Conservation (phyloP, 2,888 invertebrate species). For the Chalcosyrphus nemorum region DNA sequence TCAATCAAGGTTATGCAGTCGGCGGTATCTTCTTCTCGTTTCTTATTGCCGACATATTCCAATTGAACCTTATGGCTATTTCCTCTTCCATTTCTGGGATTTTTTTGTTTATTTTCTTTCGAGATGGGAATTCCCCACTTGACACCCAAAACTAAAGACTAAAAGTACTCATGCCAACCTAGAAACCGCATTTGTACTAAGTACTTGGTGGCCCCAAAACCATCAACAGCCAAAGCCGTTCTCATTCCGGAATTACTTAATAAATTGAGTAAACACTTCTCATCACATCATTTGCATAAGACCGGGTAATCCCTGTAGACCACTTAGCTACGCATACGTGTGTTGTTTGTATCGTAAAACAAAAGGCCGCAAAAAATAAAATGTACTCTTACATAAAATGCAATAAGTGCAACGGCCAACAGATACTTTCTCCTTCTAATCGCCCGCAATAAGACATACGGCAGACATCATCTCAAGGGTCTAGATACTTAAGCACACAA, state of each 20-base stretch:
- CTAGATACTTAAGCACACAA: background rate
- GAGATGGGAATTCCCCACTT: background rate
- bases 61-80: background rate
- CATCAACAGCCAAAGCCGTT: background rate
- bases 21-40: too few species aligned
- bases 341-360: conserved; percentile 36
- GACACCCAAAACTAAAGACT: background rate
- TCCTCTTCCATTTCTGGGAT: background rate
- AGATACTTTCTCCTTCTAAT: conserved; percentile 45
- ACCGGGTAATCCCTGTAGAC: conserved; percentile 6
- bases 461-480: background rate
- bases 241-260: conserved; percentile 6
- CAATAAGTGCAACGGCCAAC: conserved; percentile 22
- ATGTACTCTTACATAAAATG: conserved; percentile 42
- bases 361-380: conserved; percentile 8
- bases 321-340: conserved; percentile 8
- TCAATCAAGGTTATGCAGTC: too few species aligned
- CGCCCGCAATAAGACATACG: conserved; percentile 5
- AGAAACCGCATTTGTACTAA: background rate
- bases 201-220: background rate
- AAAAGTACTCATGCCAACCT: conserved; percentile 1
- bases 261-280: background rate
- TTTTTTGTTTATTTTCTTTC: background rate
- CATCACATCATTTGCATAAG: conserved; percentile 10
- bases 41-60: too few species aligned